Base-by-base conservation (phyloP, 2,888 invertebrate species). In the Macrophya annulata region DNA sequence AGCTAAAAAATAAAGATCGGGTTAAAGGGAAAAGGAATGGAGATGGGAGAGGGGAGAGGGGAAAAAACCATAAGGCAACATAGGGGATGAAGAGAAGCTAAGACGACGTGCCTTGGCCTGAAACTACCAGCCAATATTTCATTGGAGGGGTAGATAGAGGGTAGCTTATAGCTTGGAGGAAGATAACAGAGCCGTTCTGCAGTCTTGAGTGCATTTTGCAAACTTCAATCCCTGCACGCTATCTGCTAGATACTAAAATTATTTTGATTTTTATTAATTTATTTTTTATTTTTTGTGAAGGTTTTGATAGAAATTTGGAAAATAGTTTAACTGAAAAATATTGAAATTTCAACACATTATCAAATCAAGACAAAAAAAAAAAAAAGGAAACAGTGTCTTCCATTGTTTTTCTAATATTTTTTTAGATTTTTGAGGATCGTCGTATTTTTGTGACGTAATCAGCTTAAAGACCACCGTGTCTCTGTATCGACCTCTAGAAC, bases 101-200 rank as follows among this genome's bases (percentile, higher is more conserved):
- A 77, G 87, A 87, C 86, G 85, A 48, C 31, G 51, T 43, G 83
- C 45, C 21, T 45, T 12, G 88, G 87, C 87, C 89, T 89, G 88
- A 89, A 90, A 89, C 91, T 91, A 91, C 91, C 90, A 90, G 90
- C 90, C 92, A 90, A 92, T 92, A 92, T 92, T 92, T 92, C 91
- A 92, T 91, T 88, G 91, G 90, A 89, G 92, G 92, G 92, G 55
- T 37, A 31, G 51, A 12, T 17, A 55, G 71, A 71, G 71, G 31
- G 71, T 40, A 15, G 40, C 43, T 55, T n/a, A 55, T 55, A n/a
- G 17, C 71, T 43, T 9, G n/a, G n/a, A 72, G 9, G n/a, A 43
- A 71, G 71, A 72, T 72, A 72, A 72, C 40, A 72, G 71, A 31
- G 43, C 9, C 71, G 37, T 72, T 72, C n/a, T 72, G 71, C 71